Base-by-base conservation (phyloP, 2,888 invertebrate species). In the Mycalesis mineus region DNA sequence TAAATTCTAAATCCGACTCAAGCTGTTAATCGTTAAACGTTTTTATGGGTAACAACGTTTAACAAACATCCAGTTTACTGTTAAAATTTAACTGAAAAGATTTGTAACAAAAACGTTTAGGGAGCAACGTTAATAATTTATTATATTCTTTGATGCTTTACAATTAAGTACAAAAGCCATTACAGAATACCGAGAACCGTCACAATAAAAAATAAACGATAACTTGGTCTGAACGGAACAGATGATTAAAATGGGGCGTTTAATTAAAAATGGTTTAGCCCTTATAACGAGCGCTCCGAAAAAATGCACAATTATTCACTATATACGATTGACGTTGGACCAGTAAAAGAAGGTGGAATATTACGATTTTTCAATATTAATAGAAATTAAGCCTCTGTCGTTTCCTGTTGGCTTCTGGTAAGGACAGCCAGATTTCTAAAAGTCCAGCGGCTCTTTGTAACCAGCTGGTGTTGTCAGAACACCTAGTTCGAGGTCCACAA, bases 201-300 rank as follows among this genome's bases (percentile, higher is more conserved):
- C 41, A 0, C n/a, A 42, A 36, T 11, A 45, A 45, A 47, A 48
- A 48, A 36, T 48, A 17, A 48, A 48, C 17, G 22, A 36, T 22
- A 36, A 9, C 45, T 31, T 31, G 14, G 29, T 45, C 14, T 14
- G 31, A 45, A 45, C 31, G 14, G 13, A 45, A 31, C 2, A 7
- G 36, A 48, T 48, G 14, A 48, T 36, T 37, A 48, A 36, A 48
- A 17, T 48, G 17, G 15, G 36, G 48, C n/a, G 9, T 50, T 50
- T 50, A 13, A 50, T 39, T 39, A 50, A 50, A 39, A 50, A 28
- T 14, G 28, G 37, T 5, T 29, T 50, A 39, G 9, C 39, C 14
- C 39, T 39, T 39, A 50, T 39, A 50, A 14, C 39, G 39, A 50
- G 14, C 33, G 11, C 37, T 39, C 14, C 28, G 22, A 11, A 37